Percentiles rank a stretch among this genome's conserved stretches.
phyloP scores from a whole-genome alignment of 1,140 invertebrate species.

The Drosophila sechellia region DNA sequence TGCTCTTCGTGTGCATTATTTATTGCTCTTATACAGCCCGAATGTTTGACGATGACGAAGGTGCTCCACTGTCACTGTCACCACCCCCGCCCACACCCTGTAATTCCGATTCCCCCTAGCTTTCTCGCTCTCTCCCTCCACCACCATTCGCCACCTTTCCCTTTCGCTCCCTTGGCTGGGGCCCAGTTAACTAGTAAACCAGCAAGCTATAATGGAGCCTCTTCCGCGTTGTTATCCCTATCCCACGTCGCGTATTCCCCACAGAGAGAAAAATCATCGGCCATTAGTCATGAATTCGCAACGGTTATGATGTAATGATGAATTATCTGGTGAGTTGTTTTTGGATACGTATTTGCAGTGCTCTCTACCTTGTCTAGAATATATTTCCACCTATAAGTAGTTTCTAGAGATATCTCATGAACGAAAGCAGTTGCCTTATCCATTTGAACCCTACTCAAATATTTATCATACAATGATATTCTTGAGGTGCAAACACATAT shows the following conservation, averaged over 20 bases:
- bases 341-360: background rate
- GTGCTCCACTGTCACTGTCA: constrained; percentile 62
- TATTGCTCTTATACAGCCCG: constrained; percentile 60
- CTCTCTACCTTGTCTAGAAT: background rate
- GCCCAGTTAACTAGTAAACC: constrained; percentile 70
- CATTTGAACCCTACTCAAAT: background rate
- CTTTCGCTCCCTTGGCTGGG: constrained; percentile 26
- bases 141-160: constrained; percentile 8
- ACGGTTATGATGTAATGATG: constrained; percentile 4
- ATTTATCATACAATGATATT: too few species aligned
- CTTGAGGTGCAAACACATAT: too few species aligned
- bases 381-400: background rate
- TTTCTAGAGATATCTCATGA: background rate
- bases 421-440: too few species aligned
- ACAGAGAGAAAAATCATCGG: constrained; percentile 15
- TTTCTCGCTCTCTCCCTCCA: background rate
- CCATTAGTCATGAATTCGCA: background rate
- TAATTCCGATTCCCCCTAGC: too few species aligned
- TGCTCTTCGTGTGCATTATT: constrained; percentile 59
- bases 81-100: constrained; percentile 3
- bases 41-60: constrained; percentile 46
- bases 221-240: constrained; percentile 58
- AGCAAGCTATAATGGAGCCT: constrained; percentile 69
- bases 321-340: background rate
- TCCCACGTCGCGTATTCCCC: constrained; percentile 28